Base-by-base conservation (phyloP, 2,113 vertebrate genomes). In the Channa maculata region DNA sequence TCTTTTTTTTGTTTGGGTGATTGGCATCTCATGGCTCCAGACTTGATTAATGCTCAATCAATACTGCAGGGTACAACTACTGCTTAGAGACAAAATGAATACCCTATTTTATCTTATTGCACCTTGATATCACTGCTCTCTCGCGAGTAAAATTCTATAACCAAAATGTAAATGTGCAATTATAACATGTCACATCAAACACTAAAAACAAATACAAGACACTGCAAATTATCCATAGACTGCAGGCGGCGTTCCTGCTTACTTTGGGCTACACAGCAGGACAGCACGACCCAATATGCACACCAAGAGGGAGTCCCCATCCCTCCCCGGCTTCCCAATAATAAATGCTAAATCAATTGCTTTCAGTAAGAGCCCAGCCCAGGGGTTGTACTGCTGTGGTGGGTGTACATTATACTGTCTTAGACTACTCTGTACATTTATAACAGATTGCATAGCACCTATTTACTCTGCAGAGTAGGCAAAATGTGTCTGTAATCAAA, bases 11-110 rank as follows among this genome's bases (percentile, higher is more conserved):
- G 24, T 24, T 24, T 24, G 24, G 24, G 49, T 54, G 53, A 34
- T 50, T 5, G 50, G 9, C 12, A 43, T 52, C 51, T 46, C 51
- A n/a, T 61, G 50, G 14, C 43, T 43, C 9, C 10, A 50, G 58
- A 50, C 59, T 9, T 65, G 65, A 53, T 65, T 9, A n/a, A 53
- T 8, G 11, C 55, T 71, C 8, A 37, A 33, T 7, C 39, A 10
- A 24, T 6, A 11, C 8, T 48, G 36, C 6, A 14, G 34, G 38
- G 52, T 64, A 15, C 41, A 57, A 43, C n/a, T 41, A 48, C 45
- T 2, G 1, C 36, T 44, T 13, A 59, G 39, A 58, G 13, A 36
- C 10, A 4, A 57, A 41, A 4, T 44, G 60, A 58, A 8, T 53
- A 14, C 4, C 5, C 11, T 53, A 12, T 10, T 62, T 5, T 7